Evolutionary conservation across 35 echinoderm and acorn worm genomes (phyloP).

Genomic region (Ophiothrix spiculata): DNA sequence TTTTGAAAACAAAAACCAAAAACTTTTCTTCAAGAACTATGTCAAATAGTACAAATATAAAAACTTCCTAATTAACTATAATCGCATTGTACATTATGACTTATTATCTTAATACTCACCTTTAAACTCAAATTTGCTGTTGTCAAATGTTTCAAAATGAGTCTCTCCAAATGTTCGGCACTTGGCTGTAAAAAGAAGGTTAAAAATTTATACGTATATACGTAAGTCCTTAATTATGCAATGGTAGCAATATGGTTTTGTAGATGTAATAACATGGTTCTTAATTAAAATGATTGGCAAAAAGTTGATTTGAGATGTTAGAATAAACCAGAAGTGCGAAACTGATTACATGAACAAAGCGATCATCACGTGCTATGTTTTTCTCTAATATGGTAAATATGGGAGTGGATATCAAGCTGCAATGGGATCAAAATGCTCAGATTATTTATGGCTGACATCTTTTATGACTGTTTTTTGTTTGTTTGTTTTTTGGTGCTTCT

Average conservation of each 20-base stretch:
- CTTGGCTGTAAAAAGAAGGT: neutral
- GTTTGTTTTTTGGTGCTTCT: no score
- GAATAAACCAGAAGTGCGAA: neutral
- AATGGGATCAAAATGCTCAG: no score
- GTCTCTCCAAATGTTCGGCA: conserved; percentile 8
- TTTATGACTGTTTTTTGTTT: no score
- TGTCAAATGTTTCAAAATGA: conserved; percentile 20
- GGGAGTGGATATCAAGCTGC: no score
- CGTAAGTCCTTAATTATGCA: neutral
- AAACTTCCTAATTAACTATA: neutral
- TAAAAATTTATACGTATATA: no score
- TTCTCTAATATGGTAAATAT: neutral
- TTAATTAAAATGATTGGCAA: neutral
- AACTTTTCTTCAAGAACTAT: neutral
- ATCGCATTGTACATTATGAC: neutral
- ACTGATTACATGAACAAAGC: no score
- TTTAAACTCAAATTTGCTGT: conserved; percentile 4
- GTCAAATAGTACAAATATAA: neutral
- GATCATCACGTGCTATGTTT: no score
- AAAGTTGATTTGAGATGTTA: no score
- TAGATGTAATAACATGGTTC: neutral
- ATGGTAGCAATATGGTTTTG: neutral
- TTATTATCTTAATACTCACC: neutral
- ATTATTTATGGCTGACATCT: no score
- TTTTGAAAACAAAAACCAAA: neutral